A percentile compares a stretch with the other conserved stretches of the same genome.
Conservation (phyloP, 2,797 vertebrate species). For the Siniperca obscura region DNA sequence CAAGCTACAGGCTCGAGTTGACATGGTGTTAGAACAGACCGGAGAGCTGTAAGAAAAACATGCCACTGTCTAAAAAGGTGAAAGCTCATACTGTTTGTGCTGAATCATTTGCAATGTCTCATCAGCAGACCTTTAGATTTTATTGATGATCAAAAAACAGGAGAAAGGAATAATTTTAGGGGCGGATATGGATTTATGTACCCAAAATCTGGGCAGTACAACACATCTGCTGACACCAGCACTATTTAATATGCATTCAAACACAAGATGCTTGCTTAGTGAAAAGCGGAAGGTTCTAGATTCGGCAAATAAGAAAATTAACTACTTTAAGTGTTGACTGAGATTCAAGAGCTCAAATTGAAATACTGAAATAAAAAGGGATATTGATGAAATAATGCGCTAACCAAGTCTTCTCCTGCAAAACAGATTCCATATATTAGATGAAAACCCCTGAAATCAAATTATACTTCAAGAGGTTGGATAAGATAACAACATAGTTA, state of each 20-base stretch:
- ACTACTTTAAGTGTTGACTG: conserved; percentile 8
- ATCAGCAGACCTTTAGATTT: background rate
- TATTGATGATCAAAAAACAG: background rate
- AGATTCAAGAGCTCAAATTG: conserved; percentile 11
- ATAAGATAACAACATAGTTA: background rate
- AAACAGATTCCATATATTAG: background rate
- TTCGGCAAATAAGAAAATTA: conserved; percentile 47
- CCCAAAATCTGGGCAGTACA: background rate
- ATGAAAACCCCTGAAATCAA: background rate
- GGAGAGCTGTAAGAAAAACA: conserved; percentile 2
- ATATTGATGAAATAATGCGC: conserved; percentile 13
- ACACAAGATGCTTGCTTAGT: conserved; percentile 37
- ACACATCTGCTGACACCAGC: conserved; percentile 43
- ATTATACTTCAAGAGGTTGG: background rate
- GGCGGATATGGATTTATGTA: conserved; percentile 4
- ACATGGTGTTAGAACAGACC: background rate
- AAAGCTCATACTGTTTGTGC: background rate
- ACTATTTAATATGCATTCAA: conserved; percentile 34
- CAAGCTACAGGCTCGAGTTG: background rate
- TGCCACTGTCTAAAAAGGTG: background rate
- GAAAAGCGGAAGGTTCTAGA: conserved; percentile 24
- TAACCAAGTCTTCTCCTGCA: background rate
- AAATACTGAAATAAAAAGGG: conserved; percentile 18
- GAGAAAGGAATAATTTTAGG: background rate
- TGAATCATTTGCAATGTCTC: background rate